These are phyloP conservation scores for Malurus leucopterus DNA, from an alignment of 2,797 vertebrate genomes.

Conservation along the genomic window DNA sequence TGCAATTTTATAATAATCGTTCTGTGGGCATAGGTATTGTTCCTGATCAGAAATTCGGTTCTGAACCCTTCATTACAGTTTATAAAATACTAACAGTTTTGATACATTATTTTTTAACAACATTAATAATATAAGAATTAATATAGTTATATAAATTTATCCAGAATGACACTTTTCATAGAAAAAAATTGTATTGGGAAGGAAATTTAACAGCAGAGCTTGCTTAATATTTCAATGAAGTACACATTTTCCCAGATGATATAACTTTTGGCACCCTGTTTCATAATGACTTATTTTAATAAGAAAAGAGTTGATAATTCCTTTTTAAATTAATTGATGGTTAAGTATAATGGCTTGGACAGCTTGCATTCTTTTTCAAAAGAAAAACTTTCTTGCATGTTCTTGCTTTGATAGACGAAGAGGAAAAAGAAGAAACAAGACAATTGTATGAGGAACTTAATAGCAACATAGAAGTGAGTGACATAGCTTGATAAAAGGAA, in stretches of 20 bases:
- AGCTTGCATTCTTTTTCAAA: background rate
- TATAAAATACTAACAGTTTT: background rate
- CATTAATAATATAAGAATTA: background rate
- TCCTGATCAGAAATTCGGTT: background rate
- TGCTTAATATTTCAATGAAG: background rate
- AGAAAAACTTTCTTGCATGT: background rate
- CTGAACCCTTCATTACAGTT: background rate
- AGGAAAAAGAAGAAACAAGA: conserved; percentile 88
- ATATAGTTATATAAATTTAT: background rate
- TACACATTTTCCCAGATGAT: background rate
- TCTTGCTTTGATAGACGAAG: conserved; percentile 81
- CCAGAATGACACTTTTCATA: background rate
- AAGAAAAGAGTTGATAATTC: background rate
- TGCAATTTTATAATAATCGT: background rate
- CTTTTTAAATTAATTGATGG: background rate
- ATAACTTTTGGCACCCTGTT: background rate
- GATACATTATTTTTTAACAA: background rate
- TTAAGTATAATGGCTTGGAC: background rate
- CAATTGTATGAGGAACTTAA: conserved; percentile 80
- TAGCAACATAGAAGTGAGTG: conserved; percentile 80
- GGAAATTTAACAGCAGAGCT: background rate
- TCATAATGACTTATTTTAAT: background rate
- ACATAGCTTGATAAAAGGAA: background rate
- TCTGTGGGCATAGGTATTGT: background rate
- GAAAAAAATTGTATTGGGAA: background rate